Evolutionary conservation across 2,888 invertebrate genomes (phyloP), one percentile per base, ranked within the genome.

Genomic region (Cryptus viduatorius): DNA sequence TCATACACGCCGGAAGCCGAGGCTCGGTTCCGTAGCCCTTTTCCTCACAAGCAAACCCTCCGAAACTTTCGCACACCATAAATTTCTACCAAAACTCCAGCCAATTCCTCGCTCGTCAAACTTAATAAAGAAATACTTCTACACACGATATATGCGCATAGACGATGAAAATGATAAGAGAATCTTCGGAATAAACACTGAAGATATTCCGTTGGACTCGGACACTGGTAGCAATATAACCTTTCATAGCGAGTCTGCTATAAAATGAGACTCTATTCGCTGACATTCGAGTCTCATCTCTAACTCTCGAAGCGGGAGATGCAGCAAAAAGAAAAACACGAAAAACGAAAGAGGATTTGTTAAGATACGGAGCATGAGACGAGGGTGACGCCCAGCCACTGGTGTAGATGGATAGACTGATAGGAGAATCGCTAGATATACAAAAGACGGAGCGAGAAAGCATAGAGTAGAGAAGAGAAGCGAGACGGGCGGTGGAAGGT

Each of bases 361-460:
- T 76, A 76, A 82, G 79, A 82, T 68, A 72, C 48, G 59, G 72
- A 80, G 19, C 24, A 46, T 8, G 69, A 53, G 78, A 61, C 42
- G 53, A 84, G 79, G 61, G 37, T 14, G 83, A 82, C 37, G 59
- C 42, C 61, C 50, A 44, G 53, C 44, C 10, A 53, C 71, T 42
- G 37, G 71, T 71, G 79, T 73, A 84, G 82, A 85, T 85, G 82
- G 79, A 82, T 85, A 79, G 75, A 82, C 82, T 64, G 84, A 85
- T 85, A 82, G 71, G 76, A 82, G 82, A 79, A 84, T 78, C 73
- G 81, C 68, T 75, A 67, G 80, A 73, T 81, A 46, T 78, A 78
- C 73, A 78, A 84, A 77, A 46, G 73, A 71, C 29, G n/a, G 77
- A 73, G 53, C 16, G 53, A 29, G 46, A 53, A 53, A 16, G 42